A percentile compares a stretch with the other conserved stretches of the same genome.
Evolutionary conservation across 2,888 invertebrate genomes (phyloP).

Genomic region (Limnephilus lunatus): DNA sequence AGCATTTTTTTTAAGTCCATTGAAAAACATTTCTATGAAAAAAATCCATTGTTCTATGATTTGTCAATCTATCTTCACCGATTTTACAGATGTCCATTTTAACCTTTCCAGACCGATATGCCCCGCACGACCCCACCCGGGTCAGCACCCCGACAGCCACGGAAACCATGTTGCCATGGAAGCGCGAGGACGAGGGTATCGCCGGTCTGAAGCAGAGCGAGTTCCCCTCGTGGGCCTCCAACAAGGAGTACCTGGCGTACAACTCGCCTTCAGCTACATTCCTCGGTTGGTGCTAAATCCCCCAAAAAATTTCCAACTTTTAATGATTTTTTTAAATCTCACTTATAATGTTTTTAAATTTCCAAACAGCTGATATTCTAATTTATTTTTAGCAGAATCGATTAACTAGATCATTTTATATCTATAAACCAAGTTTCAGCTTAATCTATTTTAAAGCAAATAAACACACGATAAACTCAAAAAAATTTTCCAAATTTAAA

Average conservation of each 20-base stretch:
- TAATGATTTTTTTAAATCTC: not conserved
- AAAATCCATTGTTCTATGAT: not conserved
- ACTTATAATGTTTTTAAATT: not conserved
- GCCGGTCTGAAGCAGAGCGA: constrained; percentile 88
- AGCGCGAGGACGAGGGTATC: constrained; percentile 86
- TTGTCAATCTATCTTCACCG: not conserved
- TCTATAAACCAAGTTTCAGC: not conserved
- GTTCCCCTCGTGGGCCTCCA: constrained; percentile 96
- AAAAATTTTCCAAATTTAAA: not conserved
- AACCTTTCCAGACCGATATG: constrained; percentile 71
- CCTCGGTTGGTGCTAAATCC: constrained; percentile 80
- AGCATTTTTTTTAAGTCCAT: too few species aligned
- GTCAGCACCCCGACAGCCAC: constrained; percentile 93
- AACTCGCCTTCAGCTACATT: constrained; percentile 94
- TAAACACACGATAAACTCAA: not conserved
- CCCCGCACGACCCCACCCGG: constrained; percentile 82
- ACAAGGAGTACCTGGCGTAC: constrained; percentile 94
- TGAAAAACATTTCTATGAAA: too few species aligned
- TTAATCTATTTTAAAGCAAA: not conserved
- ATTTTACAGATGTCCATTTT: not conserved
- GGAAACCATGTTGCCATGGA: constrained; percentile 95
- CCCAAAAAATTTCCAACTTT: not conserved
- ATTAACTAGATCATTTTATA: not conserved
- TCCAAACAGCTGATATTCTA: not conserved
- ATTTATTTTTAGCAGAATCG: not conserved